A percentile compares a stretch with the other conserved stretches of the same genome.
Evolutionary conservation across 1,140 invertebrate species (phyloP).

Genomic region (Palaemon carinicauda): DNA sequence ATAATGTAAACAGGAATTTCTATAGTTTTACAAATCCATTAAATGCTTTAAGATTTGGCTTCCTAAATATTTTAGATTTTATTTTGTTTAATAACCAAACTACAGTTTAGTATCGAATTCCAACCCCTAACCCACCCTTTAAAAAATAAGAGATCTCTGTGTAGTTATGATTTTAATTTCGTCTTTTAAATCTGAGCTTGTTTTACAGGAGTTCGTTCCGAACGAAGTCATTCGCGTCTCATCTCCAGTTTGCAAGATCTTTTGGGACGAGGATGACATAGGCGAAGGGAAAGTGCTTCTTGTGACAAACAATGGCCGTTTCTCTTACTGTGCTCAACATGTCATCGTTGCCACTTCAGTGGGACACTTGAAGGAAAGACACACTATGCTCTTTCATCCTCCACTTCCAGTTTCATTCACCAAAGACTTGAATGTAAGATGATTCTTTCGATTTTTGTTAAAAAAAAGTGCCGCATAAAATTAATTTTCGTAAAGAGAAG

Average conservation of each 20-base stretch:
- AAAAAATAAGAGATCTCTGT: too few species aligned
- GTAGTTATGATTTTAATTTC: too few species aligned
- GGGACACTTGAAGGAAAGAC: conserved; percentile 5
- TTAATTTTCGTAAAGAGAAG: too few species aligned
- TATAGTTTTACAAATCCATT: too few species aligned
- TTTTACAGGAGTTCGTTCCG: neutral
- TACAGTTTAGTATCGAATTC: too few species aligned
- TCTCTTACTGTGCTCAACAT: neutral
- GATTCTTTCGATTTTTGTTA: too few species aligned
- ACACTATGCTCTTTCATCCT: neutral
- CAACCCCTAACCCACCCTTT: too few species aligned
- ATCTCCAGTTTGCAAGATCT: conserved; percentile 3
- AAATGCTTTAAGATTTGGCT: too few species aligned
- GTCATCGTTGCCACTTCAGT: conserved; percentile 11
- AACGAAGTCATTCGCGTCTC: neutral
- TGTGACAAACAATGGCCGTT: neutral
- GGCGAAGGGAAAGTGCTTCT: neutral
- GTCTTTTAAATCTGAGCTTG: neutral
- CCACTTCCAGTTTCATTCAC: neutral
- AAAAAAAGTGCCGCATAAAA: too few species aligned
- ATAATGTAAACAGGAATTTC: too few species aligned
- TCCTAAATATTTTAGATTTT: too few species aligned
- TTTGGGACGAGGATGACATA: neutral
- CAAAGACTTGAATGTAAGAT: neutral
- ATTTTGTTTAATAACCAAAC: too few species aligned